Conservation (phyloP, 2,113 vertebrate genomes). For the Myocastor coypus region DNA sequence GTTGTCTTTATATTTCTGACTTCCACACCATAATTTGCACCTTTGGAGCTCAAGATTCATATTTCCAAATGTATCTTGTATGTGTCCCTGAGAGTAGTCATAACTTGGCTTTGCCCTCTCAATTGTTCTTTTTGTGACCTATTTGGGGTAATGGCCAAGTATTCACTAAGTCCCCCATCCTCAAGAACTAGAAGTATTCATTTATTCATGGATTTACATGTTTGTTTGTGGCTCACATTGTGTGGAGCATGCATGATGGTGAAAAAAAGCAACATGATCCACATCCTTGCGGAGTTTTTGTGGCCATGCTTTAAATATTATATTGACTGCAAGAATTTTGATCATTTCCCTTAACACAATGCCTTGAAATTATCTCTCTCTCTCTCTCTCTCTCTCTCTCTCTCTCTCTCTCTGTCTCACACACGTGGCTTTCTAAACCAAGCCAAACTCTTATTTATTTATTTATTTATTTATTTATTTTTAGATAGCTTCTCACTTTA, state of each 20-base stretch:
- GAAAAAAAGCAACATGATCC: not conserved
- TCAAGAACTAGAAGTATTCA: constrained; percentile 15
- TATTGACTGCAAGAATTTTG: not conserved
- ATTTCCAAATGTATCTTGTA: constrained; percentile 42
- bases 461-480: no score
- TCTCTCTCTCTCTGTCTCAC: not conserved
- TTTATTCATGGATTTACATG: not conserved
- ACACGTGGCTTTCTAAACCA: not conserved
- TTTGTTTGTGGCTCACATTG: not conserved
- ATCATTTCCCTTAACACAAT: constrained; percentile 4
- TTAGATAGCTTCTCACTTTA: no score
- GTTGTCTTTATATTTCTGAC: constrained; percentile 42
- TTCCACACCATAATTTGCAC: constrained; percentile 56
- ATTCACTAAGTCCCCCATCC: not conserved
- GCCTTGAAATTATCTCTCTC: not conserved
- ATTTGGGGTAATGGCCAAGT: constrained; percentile 43
- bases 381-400: not conserved
- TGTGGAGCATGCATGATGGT: not conserved
- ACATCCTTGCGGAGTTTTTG: not conserved
- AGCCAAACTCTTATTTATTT: not conserved
- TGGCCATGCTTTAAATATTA: not conserved
- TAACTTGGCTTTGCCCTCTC: constrained; percentile 24
- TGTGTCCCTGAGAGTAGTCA: constrained; percentile 15
- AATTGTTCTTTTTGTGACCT: not conserved
- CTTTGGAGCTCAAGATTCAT: constrained; percentile 37